These are phyloP conservation scores for Remorina albescens DNA, from an alignment of 2,797 vertebrate genomes.

Conservation along the genomic window DNA sequence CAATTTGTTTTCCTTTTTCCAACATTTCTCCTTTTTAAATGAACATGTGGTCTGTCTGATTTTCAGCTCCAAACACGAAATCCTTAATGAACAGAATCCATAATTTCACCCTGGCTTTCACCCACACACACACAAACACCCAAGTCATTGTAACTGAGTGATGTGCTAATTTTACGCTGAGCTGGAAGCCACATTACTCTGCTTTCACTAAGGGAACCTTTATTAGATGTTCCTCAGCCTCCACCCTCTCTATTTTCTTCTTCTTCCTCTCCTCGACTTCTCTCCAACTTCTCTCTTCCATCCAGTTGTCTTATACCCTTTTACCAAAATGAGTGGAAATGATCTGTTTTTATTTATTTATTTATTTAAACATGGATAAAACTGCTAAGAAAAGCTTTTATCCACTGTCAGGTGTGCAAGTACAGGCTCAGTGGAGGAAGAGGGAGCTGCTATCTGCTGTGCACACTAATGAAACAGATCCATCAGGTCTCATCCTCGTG, in stretches of 20 bases:
- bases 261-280: not conserved
- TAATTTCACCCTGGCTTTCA: constrained; percentile 30
- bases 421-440: too few species aligned
- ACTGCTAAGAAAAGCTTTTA: too few species aligned
- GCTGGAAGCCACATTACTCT: constrained; percentile 23
- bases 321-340: too few species aligned
- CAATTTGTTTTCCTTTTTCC: too few species aligned
- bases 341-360: too few species aligned
- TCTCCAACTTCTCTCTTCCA: not conserved
- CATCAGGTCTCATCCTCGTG: too few species aligned
- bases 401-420: too few species aligned
- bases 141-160: constrained; percentile 9
- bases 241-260: not conserved
- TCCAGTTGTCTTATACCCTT: not conserved
- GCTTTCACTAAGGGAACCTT: constrained; percentile 6
- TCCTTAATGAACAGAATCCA: constrained; percentile 59
- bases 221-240: not conserved
- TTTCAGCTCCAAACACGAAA: constrained; percentile 10
- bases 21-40: not conserved
- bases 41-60: not conserved
- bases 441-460: too few species aligned
- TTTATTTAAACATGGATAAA: too few species aligned
- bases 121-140: too few species aligned
- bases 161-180: constrained; percentile 41
- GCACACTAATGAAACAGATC: too few species aligned